Evolutionary conservation across 2,113 vertebrate genomes (phyloP).

Genomic region (Noctilio leporinus): DNA sequence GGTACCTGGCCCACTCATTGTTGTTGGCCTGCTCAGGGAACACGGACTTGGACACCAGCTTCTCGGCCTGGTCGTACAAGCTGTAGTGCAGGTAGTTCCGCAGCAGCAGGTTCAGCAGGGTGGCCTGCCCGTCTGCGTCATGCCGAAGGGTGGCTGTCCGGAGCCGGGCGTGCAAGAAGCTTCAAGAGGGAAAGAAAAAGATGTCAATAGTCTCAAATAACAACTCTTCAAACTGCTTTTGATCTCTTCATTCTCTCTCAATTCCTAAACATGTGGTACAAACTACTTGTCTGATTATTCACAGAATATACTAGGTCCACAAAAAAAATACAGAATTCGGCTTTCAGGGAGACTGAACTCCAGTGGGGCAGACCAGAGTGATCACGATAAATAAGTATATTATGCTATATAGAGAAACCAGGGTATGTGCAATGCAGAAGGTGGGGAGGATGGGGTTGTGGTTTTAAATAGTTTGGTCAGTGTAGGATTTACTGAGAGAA

Average conservation of each 20-base stretch:
- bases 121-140: slow-evolving; percentile 94
- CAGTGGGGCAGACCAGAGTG: neutral
- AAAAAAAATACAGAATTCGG: neutral
- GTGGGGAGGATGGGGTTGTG: rapidly evolving
- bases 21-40: slow-evolving; percentile 98
- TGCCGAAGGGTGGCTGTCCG: slow-evolving; percentile 94
- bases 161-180: slow-evolving; percentile 93
- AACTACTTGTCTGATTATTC: neutral
- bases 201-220: neutral
- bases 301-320: neutral
- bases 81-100: slow-evolving; percentile 97
- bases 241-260: neutral
- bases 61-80: slow-evolving; percentile 97
- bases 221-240: neutral
- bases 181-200: slow-evolving; percentile 14
- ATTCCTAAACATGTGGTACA: neutral
- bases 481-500: neutral
- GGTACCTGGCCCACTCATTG: slow-evolving; percentile 99
- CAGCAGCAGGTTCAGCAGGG: slow-evolving; percentile 94
- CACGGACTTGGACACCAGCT: slow-evolving; percentile 95
- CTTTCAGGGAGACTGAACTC: neutral
- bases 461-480: neutral
- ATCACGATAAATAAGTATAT: rapidly evolving
- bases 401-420: rapidly evolving
- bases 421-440: neutral